A percentile compares a stretch with the other conserved stretches of the same genome.
Evolutionary conservation across 1,140 invertebrate species (phyloP).

Genomic region (Wiebesia pumilae): DNA sequence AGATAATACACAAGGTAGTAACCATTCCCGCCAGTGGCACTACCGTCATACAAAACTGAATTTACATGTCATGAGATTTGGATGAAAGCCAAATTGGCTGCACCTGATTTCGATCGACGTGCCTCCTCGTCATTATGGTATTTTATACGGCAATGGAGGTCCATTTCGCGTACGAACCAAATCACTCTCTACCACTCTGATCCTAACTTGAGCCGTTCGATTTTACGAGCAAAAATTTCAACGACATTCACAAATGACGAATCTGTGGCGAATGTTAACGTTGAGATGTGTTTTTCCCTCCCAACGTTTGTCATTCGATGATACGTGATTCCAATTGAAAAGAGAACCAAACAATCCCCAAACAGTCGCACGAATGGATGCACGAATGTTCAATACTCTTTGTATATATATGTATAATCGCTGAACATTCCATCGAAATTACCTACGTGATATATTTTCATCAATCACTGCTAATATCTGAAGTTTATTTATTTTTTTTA

Average conservation of each 20-base stretch:
- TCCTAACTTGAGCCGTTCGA: constrained; percentile 60
- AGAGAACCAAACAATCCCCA: constrained; percentile 28
- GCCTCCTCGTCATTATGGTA: constrained; percentile 60
- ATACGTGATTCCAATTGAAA: constrained; percentile 37
- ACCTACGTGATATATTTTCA: constrained; percentile 12
- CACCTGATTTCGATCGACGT: constrained; percentile 68
- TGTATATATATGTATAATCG: constrained; percentile 8
- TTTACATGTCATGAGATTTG: constrained; percentile 58
- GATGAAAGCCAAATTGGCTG: constrained; percentile 66
- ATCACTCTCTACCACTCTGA: not conserved
- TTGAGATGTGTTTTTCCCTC: constrained; percentile 12
- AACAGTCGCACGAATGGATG: not conserved
- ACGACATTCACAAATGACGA: constrained; percentile 62
- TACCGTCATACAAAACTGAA: constrained; percentile 17
- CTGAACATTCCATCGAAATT: constrained; percentile 3
- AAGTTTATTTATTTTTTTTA: constrained; percentile 23
- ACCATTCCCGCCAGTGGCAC: not conserved
- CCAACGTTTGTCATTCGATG: not conserved
- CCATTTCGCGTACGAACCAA: not conserved
- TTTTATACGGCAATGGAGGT: constrained; percentile 59
- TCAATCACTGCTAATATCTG: constrained; percentile 16
- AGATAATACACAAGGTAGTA: not conserved
- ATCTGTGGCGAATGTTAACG: constrained; percentile 58
- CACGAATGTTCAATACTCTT: not conserved
- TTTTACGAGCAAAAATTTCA: constrained; percentile 65